A percentile compares a stretch with the other conserved stretches of the same genome.
phyloP scores from a whole-genome alignment of 2,888 invertebrate genomes.

The Marronus borbonicus region DNA sequence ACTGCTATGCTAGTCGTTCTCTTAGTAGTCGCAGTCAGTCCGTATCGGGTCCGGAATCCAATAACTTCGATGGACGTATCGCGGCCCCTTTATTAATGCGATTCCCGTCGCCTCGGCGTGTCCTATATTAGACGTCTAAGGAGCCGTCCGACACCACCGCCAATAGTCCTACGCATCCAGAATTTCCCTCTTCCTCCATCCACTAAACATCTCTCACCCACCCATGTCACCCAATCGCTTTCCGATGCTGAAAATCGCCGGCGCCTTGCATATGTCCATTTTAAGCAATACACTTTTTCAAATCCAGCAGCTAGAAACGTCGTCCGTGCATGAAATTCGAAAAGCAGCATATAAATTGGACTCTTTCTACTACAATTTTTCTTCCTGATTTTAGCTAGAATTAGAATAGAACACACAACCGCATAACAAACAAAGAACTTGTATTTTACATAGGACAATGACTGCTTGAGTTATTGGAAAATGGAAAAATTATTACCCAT shows the following conservation, averaged over 20 bases:
- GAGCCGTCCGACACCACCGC: constrained; percentile 51
- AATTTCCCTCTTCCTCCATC: constrained; percentile 31
- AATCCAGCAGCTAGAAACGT: too few species aligned
- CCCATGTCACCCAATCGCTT: background rate
- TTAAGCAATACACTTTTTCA: background rate
- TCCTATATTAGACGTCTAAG: constrained; percentile 62
- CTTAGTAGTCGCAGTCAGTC: constrained; percentile 11
- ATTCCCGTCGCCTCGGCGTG: constrained; percentile 62
- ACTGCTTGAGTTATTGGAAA: too few species aligned
- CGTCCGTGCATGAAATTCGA: too few species aligned
- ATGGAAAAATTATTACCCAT: too few species aligned
- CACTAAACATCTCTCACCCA: constrained; percentile 39
- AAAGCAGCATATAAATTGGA: too few species aligned
- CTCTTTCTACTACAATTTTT: too few species aligned
- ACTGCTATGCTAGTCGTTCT: constrained; percentile 8
- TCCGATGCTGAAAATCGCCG: background rate
- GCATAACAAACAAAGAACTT: too few species aligned
- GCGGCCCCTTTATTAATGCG: constrained; percentile 63
- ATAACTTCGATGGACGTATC: constrained; percentile 63
- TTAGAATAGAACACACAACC: too few species aligned
- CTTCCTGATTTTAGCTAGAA: too few species aligned
- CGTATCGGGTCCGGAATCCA: constrained; percentile 59
- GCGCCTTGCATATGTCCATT: background rate
- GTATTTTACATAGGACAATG: too few species aligned
- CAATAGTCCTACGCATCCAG: constrained; percentile 12